Evolutionary conservation across 2,797 vertebrate genomes (phyloP), one percentile per base, ranked within the genome.

Genomic region (Coranthus polyacanthus): DNA sequence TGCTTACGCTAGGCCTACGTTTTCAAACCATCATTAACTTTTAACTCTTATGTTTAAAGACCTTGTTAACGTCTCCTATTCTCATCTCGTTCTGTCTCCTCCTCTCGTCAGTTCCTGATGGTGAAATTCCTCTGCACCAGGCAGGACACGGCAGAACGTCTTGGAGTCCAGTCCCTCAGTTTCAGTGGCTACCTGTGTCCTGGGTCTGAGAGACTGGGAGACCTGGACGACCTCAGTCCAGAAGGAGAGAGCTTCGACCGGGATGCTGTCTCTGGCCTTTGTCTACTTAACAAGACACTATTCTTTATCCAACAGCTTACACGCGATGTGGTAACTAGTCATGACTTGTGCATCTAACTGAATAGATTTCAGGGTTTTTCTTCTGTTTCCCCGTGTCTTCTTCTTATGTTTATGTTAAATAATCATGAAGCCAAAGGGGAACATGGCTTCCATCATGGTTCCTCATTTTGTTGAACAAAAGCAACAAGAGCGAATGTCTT

Each of bases 301-400:
- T 94, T 95, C 81, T 99, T 99, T 91, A 93, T 97, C 72, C 96
- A 98, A 80, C 96, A 98, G 88, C 95, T 99, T 6, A 96, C 97
- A 10, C 93, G 93, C 76, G 97, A 99, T 79, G 92, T 96, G 96
- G 97, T 98, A 94, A 72, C 17, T 10, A 8, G 17, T 38, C 5
- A 38, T 9, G 22, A 4, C 15, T 46, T 20, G 32, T 16, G 24
- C 24, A 26, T 3, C 24, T 6, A 26, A 26, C 6, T 6, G 6
- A 3, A 26, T 26, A 6, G 24, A 26, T 22, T 39, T 45, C 16
- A 15, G 6, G 24, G 24, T 3, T 26, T 26, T 26, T 26, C 3
- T n/a, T n/a, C n/a, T n/a, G n/a, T n/a, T n/a, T n/a, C n/a, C n/a
- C n/a, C n/a, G 9, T 39, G 12, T 0, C 21, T 7, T 47, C 29